phyloP scores from a whole-genome alignment of 2,888 invertebrate species.

The Lutraria lutraria region DNA sequence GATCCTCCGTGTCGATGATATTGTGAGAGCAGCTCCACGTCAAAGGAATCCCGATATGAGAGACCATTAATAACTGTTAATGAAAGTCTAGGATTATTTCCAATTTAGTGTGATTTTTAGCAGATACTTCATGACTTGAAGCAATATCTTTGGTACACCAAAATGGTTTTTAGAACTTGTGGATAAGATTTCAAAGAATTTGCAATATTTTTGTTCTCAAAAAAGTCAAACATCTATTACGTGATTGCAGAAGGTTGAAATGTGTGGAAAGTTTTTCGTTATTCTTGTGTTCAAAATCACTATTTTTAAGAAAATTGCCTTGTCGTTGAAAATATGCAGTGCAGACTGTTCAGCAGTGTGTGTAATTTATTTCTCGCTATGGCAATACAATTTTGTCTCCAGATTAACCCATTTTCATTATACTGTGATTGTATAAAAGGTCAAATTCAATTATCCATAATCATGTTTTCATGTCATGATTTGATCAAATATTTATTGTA shows the following conservation, averaged over 20 bases:
- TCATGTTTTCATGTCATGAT: constrained; percentile 24
- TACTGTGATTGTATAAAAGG: background rate
- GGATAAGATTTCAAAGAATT: background rate
- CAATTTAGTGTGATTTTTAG: constrained; percentile 13
- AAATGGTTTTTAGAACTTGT: background rate
- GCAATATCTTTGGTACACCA: background rate
- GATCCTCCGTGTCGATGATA: constrained; percentile 99
- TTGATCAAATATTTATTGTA: constrained; percentile 41
- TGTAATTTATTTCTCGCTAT: background rate
- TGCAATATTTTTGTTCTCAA: background rate
- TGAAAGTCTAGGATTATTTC: background rate
- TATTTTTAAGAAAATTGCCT: too few species aligned
- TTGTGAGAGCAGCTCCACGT: constrained; percentile 91
- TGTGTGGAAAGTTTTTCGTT: background rate
- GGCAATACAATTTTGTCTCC: background rate
- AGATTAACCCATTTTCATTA: background rate
- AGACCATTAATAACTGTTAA: constrained; percentile 68
- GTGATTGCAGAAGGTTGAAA: background rate
- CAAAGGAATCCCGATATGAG: constrained; percentile 92
- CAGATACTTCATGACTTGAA: constrained; percentile 16
- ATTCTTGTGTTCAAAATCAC: too few species aligned
- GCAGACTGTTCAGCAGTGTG: background rate
- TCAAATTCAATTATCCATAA: background rate
- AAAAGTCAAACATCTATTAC: background rate
- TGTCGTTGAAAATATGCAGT: background rate